Evolutionary conservation across 1,140 invertebrate species (phyloP).

Genomic region (Ctenoplectra terminalis): DNA sequence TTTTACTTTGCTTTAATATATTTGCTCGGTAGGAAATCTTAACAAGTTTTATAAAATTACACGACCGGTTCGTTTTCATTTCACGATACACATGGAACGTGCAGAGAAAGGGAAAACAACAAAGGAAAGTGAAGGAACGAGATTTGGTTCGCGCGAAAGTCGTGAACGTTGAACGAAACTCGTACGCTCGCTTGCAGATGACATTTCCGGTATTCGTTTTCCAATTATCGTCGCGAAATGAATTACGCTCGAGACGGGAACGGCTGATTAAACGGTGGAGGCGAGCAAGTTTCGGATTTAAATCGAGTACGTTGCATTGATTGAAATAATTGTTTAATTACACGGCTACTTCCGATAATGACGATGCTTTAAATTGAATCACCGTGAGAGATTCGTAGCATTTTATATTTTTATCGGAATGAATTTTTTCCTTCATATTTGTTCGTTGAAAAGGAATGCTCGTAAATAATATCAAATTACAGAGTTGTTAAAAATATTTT

Average conservation of each 20-base stretch:
- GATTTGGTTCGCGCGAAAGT: background rate
- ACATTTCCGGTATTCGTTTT: constrained; percentile 25
- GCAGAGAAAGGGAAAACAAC: background rate
- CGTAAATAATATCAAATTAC: too few species aligned
- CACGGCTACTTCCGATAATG: constrained; percentile 21
- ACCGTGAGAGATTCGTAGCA: background rate
- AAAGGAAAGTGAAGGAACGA: background rate
- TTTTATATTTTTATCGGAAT: background rate
- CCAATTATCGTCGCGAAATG: constrained; percentile 44
- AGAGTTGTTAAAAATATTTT: too few species aligned
- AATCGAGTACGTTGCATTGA: constrained; percentile 23
- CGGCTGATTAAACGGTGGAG: constrained; percentile 34
- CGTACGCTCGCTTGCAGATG: background rate
- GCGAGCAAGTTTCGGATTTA: constrained; percentile 25
- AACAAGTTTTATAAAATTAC: too few species aligned
- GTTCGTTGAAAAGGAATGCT: background rate
- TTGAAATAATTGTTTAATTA: constrained; percentile 43
- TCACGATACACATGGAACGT: too few species aligned
- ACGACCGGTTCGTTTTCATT: too few species aligned
- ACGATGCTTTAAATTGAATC: constrained; percentile 4
- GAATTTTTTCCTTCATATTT: background rate
- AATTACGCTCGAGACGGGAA: constrained; percentile 19
- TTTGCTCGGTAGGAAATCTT: too few species aligned
- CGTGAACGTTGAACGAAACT: background rate
- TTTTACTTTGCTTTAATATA: too few species aligned